A percentile compares a stretch with the other conserved stretches of the same genome.
Evolutionary conservation across 2,113 vertebrate species (phyloP).

Genomic region (Chascanopsetta lugubris): DNA sequence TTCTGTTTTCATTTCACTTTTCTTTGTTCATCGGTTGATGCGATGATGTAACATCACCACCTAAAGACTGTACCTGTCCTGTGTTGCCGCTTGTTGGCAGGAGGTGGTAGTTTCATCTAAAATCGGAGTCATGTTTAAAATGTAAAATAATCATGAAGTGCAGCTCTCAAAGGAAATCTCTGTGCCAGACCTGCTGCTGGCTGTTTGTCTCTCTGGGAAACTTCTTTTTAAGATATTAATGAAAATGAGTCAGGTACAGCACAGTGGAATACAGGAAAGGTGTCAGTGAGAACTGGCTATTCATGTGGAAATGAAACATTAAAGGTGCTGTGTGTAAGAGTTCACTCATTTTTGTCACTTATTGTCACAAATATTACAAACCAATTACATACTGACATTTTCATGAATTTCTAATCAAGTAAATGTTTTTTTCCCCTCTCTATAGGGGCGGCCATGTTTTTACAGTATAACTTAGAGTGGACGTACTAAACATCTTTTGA

Average conservation of each 20-base stretch:
- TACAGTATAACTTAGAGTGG: too few species aligned
- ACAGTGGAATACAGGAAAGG: not conserved
- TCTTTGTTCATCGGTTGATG: not conserved
- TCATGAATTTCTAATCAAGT: too few species aligned
- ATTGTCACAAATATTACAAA: too few species aligned
- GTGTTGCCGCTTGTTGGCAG: conserved; percentile 16
- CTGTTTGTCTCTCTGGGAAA: not conserved
- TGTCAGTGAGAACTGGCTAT: not conserved
- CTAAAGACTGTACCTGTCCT: not conserved
- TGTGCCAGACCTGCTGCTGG: not conserved
- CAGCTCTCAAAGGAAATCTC: conserved; percentile 1
- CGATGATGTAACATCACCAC: not conserved
- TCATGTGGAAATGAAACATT: not conserved
- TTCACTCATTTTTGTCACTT: too few species aligned
- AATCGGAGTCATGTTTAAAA: not conserved
- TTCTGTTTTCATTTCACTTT: not conserved
- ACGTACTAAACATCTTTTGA: too few species aligned
- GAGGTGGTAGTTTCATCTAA: not conserved
- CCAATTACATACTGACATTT: too few species aligned
- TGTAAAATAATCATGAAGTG: not conserved
- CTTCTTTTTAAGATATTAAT: not conserved
- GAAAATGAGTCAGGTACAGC: not conserved
- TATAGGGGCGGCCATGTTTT: too few species aligned
- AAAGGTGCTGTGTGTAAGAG: too few species aligned
- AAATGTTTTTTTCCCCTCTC: too few species aligned